A percentile compares a stretch with the other conserved stretches of the same genome.
Evolutionary conservation across 2,888 invertebrate species (phyloP).

Genomic region (Epinotia demarniana): DNA sequence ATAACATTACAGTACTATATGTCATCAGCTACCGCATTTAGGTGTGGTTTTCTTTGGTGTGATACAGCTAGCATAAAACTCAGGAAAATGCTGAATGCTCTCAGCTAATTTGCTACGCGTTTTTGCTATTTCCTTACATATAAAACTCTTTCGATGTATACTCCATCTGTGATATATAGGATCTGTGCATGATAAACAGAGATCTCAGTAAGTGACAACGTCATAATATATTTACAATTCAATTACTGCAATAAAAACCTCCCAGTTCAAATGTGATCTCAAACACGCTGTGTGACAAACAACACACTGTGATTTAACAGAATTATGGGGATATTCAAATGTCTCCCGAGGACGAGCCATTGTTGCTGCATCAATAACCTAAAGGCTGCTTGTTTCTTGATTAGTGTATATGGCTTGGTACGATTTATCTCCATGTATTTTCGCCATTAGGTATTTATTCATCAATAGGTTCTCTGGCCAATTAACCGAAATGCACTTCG

Average conservation of each 20-base stretch:
- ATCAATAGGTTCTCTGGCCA: too few species aligned
- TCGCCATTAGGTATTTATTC: background rate
- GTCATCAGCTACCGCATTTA: too few species aligned
- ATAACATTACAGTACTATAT: too few species aligned
- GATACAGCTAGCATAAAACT: too few species aligned
- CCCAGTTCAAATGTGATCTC: background rate
- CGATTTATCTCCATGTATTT: background rate
- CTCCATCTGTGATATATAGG: background rate
- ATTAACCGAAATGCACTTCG: too few species aligned
- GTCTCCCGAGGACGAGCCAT: slow-evolving; percentile 54
- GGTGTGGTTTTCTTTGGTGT: too few species aligned
- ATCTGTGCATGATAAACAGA: background rate
- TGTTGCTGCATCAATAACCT: slow-evolving; percentile 62
- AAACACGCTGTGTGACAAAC: too few species aligned
- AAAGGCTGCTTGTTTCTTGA: slow-evolving; percentile 53
- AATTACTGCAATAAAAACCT: background rate
- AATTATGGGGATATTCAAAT: slow-evolving; percentile 54
- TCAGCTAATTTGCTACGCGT: too few species aligned
- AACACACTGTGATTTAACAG: too few species aligned
- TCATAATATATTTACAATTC: background rate
- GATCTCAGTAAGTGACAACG: background rate
- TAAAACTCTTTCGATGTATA: background rate
- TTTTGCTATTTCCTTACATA: too few species aligned
- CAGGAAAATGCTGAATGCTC: too few species aligned
- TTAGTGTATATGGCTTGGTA: slow-evolving; percentile 57